Base-by-base conservation (phyloP, 2,797 vertebrate genomes). In the Cheracebus regulus region DNA sequence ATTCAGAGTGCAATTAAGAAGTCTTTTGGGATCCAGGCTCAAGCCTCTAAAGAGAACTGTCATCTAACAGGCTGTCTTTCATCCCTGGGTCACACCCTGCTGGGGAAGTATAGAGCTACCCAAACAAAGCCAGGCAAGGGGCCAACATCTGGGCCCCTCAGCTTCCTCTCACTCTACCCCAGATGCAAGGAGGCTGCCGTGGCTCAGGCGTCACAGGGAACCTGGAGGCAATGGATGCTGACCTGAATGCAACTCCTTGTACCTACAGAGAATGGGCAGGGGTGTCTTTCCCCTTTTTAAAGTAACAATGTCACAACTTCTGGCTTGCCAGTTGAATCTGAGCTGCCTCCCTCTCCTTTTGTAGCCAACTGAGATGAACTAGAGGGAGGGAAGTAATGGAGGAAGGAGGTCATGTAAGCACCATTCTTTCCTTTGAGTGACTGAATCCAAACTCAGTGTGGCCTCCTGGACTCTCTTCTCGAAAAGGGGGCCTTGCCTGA, bases 1-100 rank as follows among this genome's bases (percentile, higher is more conserved):
- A 58, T 67, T 26, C 11, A 24, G 76, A 61, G 33, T 2, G 58
- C n/a, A 19, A 1, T 24, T 28, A 75, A 41, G 79, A 76, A 64
- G 2, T 36, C 33, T 90, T 41, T 28, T 2, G 33, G 64, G 50
- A 48, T 91, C 48, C 28, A 46, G 52, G n/a, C 20, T 8, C 10
- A 28, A 72, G 70, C 28, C 9, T 64, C 24, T 17, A 22, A 7
- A 72, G 50, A 41, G 52, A 46, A 48, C 70, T 1, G 9, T 52
- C 4, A 20, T 24, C 58, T 28, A 12, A 7, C 41, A 75, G 36
- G 46, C 28, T 41, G 26, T 22, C 82, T 20, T 33, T 30, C 41
- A 26, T 17, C 46, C 28, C 3, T 24, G 5, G 50, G 30, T 15
- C 41, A 33, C 33, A 0, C 1, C 13, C 7, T 0, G 2, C 1